Conservation (phyloP, 2,888 invertebrate species). For the Hirudinaria manillensis region DNA sequence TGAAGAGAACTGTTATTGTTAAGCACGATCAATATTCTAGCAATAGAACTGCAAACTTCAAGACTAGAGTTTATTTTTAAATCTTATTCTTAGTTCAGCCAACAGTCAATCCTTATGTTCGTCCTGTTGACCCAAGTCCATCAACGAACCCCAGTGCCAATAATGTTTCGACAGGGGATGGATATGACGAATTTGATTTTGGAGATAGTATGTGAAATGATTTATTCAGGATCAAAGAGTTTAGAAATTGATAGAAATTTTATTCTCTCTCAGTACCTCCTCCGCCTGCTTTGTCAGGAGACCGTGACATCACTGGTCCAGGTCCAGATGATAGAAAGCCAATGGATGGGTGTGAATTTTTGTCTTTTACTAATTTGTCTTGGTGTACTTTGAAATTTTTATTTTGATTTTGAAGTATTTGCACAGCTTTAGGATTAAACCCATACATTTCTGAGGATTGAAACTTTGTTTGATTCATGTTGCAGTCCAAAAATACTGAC, state of each 20-base stretch:
- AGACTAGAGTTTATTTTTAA: background rate
- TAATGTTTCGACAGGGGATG: background rate
- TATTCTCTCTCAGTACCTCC: background rate
- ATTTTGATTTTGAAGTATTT: no score
- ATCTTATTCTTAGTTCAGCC: background rate
- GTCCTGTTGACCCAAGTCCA: conserved; percentile 11
- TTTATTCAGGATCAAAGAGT: background rate
- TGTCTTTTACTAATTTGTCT: background rate
- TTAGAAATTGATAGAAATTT: background rate
- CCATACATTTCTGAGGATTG: background rate
- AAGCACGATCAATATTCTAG: background rate
- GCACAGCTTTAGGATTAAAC: background rate
- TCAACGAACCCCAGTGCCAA: background rate
- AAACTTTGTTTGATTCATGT: background rate
- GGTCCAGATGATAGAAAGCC: conserved; percentile 21
- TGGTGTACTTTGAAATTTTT: no score
- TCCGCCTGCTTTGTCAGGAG: conserved; percentile 22
- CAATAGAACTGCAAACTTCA: no score
- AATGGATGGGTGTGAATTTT: conserved; percentile 20
- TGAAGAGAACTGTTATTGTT: background rate
- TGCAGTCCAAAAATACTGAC: conserved; percentile 15
- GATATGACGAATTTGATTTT: conserved; percentile 26
- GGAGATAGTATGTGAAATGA: conserved; percentile 14
- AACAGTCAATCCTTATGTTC: conserved; percentile 18
- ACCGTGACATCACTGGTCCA: conserved; percentile 26